phyloP scores from a whole-genome alignment of 92 coral and sea anemone genomes.

The Umimayanthus kanabou region DNA sequence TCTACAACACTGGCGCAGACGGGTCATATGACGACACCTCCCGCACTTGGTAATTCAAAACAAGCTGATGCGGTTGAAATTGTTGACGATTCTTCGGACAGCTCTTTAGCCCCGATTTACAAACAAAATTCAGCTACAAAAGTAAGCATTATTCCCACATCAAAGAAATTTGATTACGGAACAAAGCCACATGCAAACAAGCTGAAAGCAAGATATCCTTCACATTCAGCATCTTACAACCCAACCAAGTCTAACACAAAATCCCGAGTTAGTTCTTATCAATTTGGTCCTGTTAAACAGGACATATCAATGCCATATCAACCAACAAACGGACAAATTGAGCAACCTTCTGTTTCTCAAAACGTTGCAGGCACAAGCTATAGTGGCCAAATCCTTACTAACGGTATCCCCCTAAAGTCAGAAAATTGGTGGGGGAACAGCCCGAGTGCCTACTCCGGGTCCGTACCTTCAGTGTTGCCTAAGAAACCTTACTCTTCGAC shows the following conservation, averaged over 20 bases:
- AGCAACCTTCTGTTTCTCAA: background rate
- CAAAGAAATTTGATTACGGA: background rate
- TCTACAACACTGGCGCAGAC: background rate
- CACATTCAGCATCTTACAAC: background rate
- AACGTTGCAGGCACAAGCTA: background rate
- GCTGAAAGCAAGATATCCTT: background rate
- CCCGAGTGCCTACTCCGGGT: background rate
- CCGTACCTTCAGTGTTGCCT: background rate
- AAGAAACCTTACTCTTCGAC: background rate
- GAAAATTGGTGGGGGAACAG: constrained; percentile 26
- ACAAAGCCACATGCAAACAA: background rate
- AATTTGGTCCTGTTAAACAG: background rate
- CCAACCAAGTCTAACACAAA: constrained; percentile 2
- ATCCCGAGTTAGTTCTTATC: background rate
- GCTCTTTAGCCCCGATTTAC: background rate
- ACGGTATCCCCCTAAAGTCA: background rate
- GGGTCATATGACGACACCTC: background rate
- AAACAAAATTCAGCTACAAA: background rate
- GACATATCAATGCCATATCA: background rate
- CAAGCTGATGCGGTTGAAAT: constrained; percentile 4
- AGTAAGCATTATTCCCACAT: background rate
- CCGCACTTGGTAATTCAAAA: background rate
- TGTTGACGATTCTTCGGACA: background rate
- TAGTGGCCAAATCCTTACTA: background rate
- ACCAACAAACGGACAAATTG: background rate